Conservation (phyloP, 2,113 vertebrate species). For the Pteruthius melanotis region DNA sequence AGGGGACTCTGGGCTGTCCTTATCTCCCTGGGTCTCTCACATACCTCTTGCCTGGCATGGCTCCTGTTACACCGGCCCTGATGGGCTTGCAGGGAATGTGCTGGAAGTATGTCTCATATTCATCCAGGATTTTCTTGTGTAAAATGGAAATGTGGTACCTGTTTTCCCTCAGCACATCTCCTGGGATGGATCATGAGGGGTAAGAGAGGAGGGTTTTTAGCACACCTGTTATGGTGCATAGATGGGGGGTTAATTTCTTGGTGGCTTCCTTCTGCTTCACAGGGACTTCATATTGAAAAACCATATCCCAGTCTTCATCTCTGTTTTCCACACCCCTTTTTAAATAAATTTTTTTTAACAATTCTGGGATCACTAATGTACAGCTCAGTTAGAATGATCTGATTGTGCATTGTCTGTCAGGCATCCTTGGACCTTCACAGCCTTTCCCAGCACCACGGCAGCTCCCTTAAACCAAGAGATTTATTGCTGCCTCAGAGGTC, state of each 20-base stretch:
- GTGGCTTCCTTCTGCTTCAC: not conserved
- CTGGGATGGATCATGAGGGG: not conserved
- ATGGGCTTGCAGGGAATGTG: rapidly evolving
- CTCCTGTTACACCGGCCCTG: not conserved
- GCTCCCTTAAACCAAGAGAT: not conserved
- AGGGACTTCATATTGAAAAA: not conserved
- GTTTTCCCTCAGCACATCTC: not conserved
- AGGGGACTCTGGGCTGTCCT: not conserved
- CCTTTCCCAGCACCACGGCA: not conserved
- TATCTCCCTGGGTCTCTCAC: not conserved
- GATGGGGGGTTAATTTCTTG: not conserved
- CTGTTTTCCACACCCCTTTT: not conserved
- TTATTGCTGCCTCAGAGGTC: not conserved
- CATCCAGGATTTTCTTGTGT: not conserved
- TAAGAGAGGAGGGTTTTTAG: not conserved
- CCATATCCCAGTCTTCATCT: rapidly evolving
- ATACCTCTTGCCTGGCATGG: not conserved
- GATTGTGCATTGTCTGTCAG: not conserved
- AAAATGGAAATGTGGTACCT: rapidly evolving
- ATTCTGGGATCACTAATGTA: rapidly evolving
- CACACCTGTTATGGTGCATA: not conserved
- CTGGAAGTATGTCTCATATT: rapidly evolving
- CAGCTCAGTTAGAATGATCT: not conserved
- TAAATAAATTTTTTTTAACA: no score
- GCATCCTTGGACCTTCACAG: not conserved